phyloP scores from a whole-genome alignment of 2,797 vertebrate species.

The Eidolon dupreanum region DNA sequence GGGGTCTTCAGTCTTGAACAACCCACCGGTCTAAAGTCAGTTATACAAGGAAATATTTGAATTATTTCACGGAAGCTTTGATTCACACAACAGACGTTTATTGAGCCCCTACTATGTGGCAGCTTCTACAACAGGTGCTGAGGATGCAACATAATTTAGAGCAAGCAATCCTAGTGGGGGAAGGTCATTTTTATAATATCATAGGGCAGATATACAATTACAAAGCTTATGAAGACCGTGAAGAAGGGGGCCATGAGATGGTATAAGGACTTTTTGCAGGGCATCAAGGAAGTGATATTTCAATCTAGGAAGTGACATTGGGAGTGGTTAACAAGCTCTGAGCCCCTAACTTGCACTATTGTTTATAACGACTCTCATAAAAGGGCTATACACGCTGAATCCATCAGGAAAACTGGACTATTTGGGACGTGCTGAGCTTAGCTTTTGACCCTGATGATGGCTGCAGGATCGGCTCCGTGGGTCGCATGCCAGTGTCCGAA shows the following conservation, averaged over 20 bases:
- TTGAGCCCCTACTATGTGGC: background rate
- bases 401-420: background rate
- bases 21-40: background rate
- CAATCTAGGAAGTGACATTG: background rate
- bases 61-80: background rate
- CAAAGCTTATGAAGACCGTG: background rate
- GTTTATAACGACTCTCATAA: background rate
- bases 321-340: background rate
- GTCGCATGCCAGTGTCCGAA: rapidly evolving
- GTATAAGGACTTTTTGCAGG: background rate
- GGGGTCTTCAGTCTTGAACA: background rate
- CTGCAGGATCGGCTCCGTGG: background rate
- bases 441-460: background rate
- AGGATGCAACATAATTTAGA: background rate
- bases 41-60: background rate
- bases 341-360: background rate
- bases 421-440: background rate
- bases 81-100: background rate
- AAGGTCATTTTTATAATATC: background rate
- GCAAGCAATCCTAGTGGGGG: rapidly evolving
- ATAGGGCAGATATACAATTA: background rate
- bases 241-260: background rate
- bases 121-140: rapidly evolving
- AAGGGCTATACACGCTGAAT: rapidly evolving
- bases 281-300: background rate